Conservation (phyloP, 1,140 invertebrate species). For the Mercenaria mercenaria region DNA sequence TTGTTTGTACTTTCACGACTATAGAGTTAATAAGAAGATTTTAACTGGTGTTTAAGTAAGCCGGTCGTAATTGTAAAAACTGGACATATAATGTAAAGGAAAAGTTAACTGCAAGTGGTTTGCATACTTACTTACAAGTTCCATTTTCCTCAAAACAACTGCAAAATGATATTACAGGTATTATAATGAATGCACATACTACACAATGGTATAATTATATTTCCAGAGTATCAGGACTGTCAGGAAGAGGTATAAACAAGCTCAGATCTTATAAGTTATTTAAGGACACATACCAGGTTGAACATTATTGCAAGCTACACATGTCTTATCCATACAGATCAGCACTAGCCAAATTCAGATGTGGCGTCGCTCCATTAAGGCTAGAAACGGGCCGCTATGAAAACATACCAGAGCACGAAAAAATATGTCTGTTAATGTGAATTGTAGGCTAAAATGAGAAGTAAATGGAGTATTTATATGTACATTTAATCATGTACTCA, state of each 20-base stretch:
- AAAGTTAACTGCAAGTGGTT: neutral
- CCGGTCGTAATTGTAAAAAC: neutral
- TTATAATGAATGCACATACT: neutral
- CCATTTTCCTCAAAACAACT: neutral
- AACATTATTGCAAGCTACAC: neutral
- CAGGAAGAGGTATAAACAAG: neutral
- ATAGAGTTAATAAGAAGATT: neutral
- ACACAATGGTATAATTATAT: neutral
- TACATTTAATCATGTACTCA: too few relatives aligned
- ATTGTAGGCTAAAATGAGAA: too few relatives aligned
- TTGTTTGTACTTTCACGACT: neutral
- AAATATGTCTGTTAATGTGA: slow-evolving; percentile 45
- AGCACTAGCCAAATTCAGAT: slow-evolving; percentile 54
- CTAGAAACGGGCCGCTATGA: slow-evolving; percentile 60
- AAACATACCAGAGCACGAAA: slow-evolving; percentile 20
- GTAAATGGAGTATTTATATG: too few relatives aligned
- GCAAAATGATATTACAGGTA: neutral
- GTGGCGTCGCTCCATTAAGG: slow-evolving; percentile 45
- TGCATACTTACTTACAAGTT: neutral
- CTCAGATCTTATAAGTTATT: slow-evolving; percentile 21
- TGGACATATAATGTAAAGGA: neutral
- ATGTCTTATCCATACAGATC: neutral
- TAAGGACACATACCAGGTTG: slow-evolving; percentile 3
- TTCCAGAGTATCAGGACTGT: neutral
- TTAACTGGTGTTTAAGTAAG: neutral